A percentile compares a stretch with the other conserved stretches of the same genome.
Conservation (phyloP, 1,140 invertebrate genomes). For the Heliconius hermathena region DNA sequence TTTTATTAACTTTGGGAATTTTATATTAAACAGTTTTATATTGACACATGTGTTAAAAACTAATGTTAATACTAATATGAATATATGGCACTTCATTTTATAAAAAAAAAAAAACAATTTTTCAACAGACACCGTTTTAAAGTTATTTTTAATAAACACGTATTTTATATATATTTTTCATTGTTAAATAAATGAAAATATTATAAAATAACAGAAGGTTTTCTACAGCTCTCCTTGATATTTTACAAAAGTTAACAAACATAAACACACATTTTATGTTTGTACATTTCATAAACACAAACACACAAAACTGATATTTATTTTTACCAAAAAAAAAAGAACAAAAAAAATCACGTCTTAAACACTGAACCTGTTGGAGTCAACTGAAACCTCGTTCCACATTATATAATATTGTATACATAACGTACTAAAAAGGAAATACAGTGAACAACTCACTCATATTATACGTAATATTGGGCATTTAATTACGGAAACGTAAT, state of each 20-base stretch:
- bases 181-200: not conserved
- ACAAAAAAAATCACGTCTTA: slow-evolving; percentile 21
- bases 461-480: slow-evolving; percentile 13
- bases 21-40: slow-evolving; percentile 24
- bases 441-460: not conserved
- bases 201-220: not conserved
- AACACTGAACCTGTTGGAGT: slow-evolving; percentile 17
- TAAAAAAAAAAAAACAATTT: not conserved
- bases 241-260: not conserved
- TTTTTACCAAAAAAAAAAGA: slow-evolving; percentile 8
- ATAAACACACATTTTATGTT: not conserved
- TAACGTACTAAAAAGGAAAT: slow-evolving; percentile 10
- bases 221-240: not conserved
- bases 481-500: slow-evolving; percentile 12
- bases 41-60: slow-evolving; percentile 7
- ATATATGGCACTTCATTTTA: not conserved
- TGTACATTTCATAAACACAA: not conserved
- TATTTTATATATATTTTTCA: not conserved
- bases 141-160: not conserved
- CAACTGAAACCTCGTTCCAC: slow-evolving; percentile 21
- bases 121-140: not conserved
- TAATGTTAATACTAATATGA: slow-evolving; percentile 1
- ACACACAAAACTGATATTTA: not conserved
- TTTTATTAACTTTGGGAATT: slow-evolving; percentile 22
- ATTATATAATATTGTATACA: not conserved